Percentiles rank a stretch among this genome's conserved stretches.
Conservation (phyloP, 2,888 invertebrate species). For the Agriopis leucophaearia region DNA sequence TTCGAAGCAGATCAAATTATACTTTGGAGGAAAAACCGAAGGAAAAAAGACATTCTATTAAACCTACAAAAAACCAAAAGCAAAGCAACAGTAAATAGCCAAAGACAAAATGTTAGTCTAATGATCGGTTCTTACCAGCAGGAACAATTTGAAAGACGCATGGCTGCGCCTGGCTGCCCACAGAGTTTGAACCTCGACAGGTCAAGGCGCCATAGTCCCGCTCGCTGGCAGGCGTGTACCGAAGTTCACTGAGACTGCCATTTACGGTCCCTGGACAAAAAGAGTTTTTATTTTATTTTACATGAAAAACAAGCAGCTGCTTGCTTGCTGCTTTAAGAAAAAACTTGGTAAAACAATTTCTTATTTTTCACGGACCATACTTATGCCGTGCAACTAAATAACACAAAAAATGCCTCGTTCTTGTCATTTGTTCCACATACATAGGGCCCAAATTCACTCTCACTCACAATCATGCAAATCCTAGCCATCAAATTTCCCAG, state of each 20-base stretch:
- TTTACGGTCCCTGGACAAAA: constrained; percentile 62
- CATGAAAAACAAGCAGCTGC: no score
- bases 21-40: no score
- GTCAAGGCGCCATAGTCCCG: constrained; percentile 95
- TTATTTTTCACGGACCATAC: neutral
- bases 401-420: neutral
- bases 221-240: constrained; percentile 94
- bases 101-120: neutral
- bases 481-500: constrained; percentile 32
- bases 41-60: no score
- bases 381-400: neutral
- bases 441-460: constrained; percentile 11
- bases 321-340: no score
- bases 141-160: constrained; percentile 96
- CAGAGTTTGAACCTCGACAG: constrained; percentile 93
- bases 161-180: constrained; percentile 93
- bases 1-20: no score
- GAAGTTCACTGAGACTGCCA: constrained; percentile 91
- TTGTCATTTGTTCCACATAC: constrained; percentile 2
- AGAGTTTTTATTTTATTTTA: neutral
- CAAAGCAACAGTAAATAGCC: no score
- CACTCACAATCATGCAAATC: constrained; percentile 33
- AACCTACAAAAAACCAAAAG: no score
- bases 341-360: neutral
- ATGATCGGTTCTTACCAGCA: constrained; percentile 87